Evolutionary conservation across 2,113 vertebrate species (phyloP), one percentile per base, ranked within the genome.

Genomic region (Bubo scandiacus): DNA sequence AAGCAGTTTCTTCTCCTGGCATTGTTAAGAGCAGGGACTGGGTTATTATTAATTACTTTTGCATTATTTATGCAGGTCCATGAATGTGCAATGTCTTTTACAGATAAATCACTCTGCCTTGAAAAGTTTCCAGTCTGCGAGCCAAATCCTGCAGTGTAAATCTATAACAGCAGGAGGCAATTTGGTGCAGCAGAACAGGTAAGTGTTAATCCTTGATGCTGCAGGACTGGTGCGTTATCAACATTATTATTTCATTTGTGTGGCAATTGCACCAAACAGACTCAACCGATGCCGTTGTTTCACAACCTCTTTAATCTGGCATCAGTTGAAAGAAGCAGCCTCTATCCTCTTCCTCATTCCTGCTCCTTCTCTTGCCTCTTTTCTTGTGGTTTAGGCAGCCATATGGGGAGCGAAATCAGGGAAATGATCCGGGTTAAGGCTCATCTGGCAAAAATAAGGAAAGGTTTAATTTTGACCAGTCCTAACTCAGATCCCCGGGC

Each of bases 1-100:
- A 95, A 93, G 67, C 81, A 94, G 77, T 91, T 95, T 86, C 93
- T 96, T 90, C 81, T 82, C 49, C 85, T 95, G 88, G 74, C 67
- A n/a, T 86, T 88, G 86, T 66, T 90, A 88, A 78, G 87, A 90
- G 87, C 54, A 57, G 62, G 20, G 74, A 36, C 62, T 6, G 62
- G 86, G 74, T 90, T 96, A 88, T 97, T 94, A 96, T 96, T 94
- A 96, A 96, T 93, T 88, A 93, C 84, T 93, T 87, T 57, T 95
- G 85, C 90, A 94, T 97, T 94, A 94, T 96, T 96, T 88, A 95
- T 95, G 71, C 67, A 38, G 85, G 38, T 38, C 92, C 5, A 8
- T 91, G 85, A 96, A 93, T 88, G 91, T 81, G 84, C 73, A 91
- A 86, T 81, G 92, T 61, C 79, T 66, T 92, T 87, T 82, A 52